Base-by-base conservation (phyloP, 2,797 vertebrate species). In the Oreochromis mossambicus region DNA sequence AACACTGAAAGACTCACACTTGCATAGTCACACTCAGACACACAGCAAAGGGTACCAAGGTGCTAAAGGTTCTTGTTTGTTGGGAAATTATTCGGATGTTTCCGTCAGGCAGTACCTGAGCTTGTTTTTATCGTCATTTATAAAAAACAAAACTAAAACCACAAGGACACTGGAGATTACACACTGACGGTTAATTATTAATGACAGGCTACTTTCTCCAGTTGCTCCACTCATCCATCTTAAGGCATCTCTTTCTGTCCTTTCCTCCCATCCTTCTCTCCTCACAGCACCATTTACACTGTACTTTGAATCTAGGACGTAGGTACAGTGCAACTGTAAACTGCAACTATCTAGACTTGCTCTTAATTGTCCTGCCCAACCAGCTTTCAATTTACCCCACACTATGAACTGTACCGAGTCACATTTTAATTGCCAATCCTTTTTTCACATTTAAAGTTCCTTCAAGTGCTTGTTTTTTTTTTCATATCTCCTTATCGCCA, bases 161-260 rank as follows among this genome's bases (percentile, higher is more conserved):
- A 7, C 41, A 78, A 86, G 63, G 88, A 88, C 86, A 86, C 70
- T 1, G 13, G 66, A 79, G 83, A 85, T 83, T 82, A 88, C 66
- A 78, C 76, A 54, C 66, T 14, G 38, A 54, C 52, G 87, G 89
- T 75, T 92, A 91, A 94, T 92, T 82, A 93, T 93, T 92, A 86
- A 92, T 86, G 83, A 83, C 17, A 3, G 54, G n/a, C 29, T 68
- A 84, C 88, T 89, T 92, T 92, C 87, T 85, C 76, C 34, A 68
- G 56, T 84, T 77, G 34, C 54, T 73, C 29, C 32, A n/a, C 41
- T 79, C 8, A 9, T 3, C 1, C 1, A 12, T 78, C 34, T 77
- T 82, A n/a, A 50, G 75, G 26, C 29, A 2, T 73, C 36, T 38
- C 15, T 50, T 48, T 76, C 7, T 41, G 8, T 41, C 13, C 6